A percentile compares a stretch with the other conserved stretches of the same genome.
These are phyloP conservation scores for Salpingus planirostris DNA, from an alignment of 2,888 invertebrate genomes.

Conservation along the genomic window DNA sequence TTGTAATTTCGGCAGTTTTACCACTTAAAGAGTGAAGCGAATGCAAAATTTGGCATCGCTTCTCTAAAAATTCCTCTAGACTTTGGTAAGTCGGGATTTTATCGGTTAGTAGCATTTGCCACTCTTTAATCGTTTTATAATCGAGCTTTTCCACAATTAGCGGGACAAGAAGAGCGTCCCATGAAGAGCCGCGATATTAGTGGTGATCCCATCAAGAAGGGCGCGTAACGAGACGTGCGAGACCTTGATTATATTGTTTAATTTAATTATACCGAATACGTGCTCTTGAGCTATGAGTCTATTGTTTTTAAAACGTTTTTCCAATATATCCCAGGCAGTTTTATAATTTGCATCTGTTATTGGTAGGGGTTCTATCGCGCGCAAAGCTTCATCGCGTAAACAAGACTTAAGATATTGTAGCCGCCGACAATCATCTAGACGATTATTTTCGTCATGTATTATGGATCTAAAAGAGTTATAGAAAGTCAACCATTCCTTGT, in stretches of 20 bases:
- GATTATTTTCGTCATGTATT: neutral
- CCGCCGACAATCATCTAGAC: neutral
- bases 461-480: neutral
- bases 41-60: too few species aligned
- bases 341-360: neutral
- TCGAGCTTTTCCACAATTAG: too few species aligned
- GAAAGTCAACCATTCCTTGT: neutral
- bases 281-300: conserved; percentile 1
- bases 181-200: neutral
- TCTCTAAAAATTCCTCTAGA: too few species aligned
- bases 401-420: conserved; percentile 1
- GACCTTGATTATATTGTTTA: neutral
- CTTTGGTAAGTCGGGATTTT: too few species aligned
- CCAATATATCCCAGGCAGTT: neutral
- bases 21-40: too few species aligned
- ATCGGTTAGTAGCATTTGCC: too few species aligned
- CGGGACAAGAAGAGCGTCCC: conserved; percentile 1
- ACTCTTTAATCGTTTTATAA: too few species aligned
- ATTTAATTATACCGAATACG: neutral
- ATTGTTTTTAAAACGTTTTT: neutral
- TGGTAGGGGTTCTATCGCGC: neutral
- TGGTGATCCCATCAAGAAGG: neutral
- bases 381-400: neutral
- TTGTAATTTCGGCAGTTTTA: too few species aligned
- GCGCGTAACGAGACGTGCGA: neutral